phyloP scores from a whole-genome alignment of 2,113 vertebrate genomes.

The Vombatus ursinus region DNA sequence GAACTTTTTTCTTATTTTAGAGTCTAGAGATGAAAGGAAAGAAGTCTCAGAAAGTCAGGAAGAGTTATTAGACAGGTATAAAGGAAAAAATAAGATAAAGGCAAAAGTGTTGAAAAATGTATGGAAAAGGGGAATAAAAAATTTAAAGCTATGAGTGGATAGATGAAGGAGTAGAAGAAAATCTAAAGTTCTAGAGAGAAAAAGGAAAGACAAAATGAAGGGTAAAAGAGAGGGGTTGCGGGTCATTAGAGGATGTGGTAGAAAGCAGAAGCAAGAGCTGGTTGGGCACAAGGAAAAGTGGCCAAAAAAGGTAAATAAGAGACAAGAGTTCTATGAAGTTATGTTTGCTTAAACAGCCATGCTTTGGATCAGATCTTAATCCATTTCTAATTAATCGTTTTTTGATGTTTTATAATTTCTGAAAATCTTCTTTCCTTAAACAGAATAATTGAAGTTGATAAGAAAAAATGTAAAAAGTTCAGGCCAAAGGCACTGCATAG shows the following conservation, averaged over 20 bases:
- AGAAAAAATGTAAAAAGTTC: slow-evolving; percentile 1
- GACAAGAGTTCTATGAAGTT: not conserved
- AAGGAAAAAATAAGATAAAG: not conserved
- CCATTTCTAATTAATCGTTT: slow-evolving; percentile 11
- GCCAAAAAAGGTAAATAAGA: not conserved
- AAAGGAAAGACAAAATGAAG: not conserved
- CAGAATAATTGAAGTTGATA: not conserved
- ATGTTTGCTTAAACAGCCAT: not conserved
- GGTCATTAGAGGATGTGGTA: not conserved
- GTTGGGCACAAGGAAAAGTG: not conserved
- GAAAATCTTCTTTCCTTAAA: slow-evolving; percentile 27
- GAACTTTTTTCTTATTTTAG: not conserved
- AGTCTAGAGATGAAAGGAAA: not conserved
- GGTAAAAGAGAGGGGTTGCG: not conserved
- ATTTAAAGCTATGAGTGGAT: not conserved
- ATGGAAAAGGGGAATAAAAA: not conserved
- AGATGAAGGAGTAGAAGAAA: not conserved
- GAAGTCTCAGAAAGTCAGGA: not conserved
- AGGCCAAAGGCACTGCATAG: not conserved
- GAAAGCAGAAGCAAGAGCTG: no score
- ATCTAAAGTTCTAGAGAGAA: not conserved
- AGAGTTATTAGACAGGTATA: not conserved
- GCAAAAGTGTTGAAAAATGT: not conserved
- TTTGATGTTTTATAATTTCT: not conserved
- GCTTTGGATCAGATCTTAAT: not conserved